Base-by-base conservation (phyloP, 2,797 vertebrate genomes). In the Calcarius lapponicus region DNA sequence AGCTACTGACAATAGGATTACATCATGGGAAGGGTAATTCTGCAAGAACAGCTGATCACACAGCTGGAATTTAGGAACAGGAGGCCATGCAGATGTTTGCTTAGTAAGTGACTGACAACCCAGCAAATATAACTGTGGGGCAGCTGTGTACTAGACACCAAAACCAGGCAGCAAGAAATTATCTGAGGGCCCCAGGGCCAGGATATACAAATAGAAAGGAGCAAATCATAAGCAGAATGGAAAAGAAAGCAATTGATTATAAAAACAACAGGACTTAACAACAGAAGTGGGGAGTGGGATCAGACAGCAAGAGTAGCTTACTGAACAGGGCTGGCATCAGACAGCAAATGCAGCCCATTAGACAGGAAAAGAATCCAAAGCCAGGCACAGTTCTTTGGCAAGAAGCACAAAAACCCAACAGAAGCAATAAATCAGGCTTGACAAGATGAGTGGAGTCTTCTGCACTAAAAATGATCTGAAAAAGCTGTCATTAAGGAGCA, bases 351-450 rank as follows among this genome's bases (percentile, higher is more conserved):
- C 48, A 95, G 69, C 82, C 80, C 90, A 75, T 94, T 81, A 93
- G 54, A 65, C 31, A 51, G 54, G 26, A 71, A 85, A 80, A 84
- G 36, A 51, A 94, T 79, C 70, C 94, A 93, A 86, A 88, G 17
- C 11, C 26, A 74, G 25, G 36, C 78, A 36, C 38, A 73, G 56
- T 29, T 91, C 70, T 38, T 86, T 76, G 84, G 78, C 79, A 93
- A 93, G 88, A 66, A 82, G 29, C 32, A 73, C 21, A 43, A 31
- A 45, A 91, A 92, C 40, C 38, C 47, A 91, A 31, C 6, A 72
- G 80, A 81, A 88, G 34, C 26, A 74, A 84, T 91, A 97, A 36
- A 96, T 96, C 88, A 75, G 50, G 88, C 86, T 53, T 93, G 93
- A 92, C 92, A 92, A 58, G 72, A 78, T 11, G 36, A 81, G 60